Evolutionary conservation across 2,888 invertebrate species (phyloP).

Genomic region (Megalurothrips usitatus): DNA sequence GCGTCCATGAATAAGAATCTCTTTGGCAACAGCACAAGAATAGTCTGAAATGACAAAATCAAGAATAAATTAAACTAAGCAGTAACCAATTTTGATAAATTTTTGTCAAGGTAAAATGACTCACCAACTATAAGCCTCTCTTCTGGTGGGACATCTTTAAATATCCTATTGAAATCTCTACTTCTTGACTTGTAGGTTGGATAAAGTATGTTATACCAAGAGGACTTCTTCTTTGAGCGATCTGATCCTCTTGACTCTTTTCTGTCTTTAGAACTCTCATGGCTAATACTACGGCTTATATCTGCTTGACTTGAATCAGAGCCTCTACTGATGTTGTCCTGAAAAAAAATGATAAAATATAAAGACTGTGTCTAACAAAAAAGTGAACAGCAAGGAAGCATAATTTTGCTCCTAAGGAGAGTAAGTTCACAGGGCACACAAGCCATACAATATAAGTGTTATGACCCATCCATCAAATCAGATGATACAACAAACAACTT

Average conservation of each 20-base stretch:
- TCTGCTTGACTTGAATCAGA: constrained; percentile 31
- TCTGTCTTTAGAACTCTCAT: constrained; percentile 40
- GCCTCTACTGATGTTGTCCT: constrained; percentile 1
- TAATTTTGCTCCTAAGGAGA: no score
- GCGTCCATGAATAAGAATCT: constrained; percentile 92
- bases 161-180: constrained; percentile 87
- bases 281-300: constrained; percentile 36
- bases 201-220: constrained; percentile 80
- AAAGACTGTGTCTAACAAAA: no score
- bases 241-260: constrained; percentile 48
- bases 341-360: not conserved
- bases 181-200: constrained; percentile 92
- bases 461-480: no score
- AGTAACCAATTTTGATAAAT: constrained; percentile 9
- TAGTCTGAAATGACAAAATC: constrained; percentile 67
- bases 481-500: no score
- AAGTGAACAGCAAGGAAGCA: no score
- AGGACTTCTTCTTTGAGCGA: constrained; percentile 67
- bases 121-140: constrained; percentile 90
- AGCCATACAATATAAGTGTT: no score
- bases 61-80: constrained; percentile 32
- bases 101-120: constrained; percentile 41
- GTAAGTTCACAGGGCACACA: no score
- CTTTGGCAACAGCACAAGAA: constrained; percentile 93
- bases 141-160: constrained; percentile 85